A percentile compares a stretch with the other conserved stretches of the same genome.
Evolutionary conservation across 2,888 invertebrate genomes (phyloP).

Genomic region (Chaetogeoica ovagalla): DNA sequence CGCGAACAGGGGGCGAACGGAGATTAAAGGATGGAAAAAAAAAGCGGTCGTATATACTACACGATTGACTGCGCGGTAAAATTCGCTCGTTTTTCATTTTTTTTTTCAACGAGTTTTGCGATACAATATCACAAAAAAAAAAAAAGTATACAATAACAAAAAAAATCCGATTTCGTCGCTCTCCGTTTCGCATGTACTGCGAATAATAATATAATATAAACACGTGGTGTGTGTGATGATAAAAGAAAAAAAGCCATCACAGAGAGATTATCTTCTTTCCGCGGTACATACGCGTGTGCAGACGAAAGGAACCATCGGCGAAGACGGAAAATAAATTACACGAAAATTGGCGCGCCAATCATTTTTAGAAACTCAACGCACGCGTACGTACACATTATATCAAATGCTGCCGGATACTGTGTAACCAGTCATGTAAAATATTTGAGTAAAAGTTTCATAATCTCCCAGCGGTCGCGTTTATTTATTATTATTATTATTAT

Average conservation of each 20-base stretch:
- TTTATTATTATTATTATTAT: no score
- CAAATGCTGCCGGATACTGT: no score
- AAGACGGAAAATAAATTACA: no score
- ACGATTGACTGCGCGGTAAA: conserved; percentile 18
- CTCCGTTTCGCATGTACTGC: not conserved
- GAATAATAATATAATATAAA: not conserved
- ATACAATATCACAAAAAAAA: conserved; percentile 2
- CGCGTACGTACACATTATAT: no score
- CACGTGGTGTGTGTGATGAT: not conserved
- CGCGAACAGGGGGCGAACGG: no score
- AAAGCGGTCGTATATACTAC: not conserved
- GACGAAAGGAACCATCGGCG: not conserved
- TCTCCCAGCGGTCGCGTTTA: no score
- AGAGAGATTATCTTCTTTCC: conserved; percentile 26
- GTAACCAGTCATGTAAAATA: no score
- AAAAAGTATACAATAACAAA: no score
- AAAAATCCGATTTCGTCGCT: conserved; percentile 26
- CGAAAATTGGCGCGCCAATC: no score
- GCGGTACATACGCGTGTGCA: not conserved
- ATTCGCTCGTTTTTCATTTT: conserved; percentile 19
- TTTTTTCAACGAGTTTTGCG: conserved; percentile 18
- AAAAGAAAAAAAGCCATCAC: not conserved
- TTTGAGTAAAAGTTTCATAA: no score
- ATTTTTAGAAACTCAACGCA: no score
- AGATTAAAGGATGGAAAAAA: conserved; percentile 14